These are phyloP conservation scores for Synodontis membranacea DNA, from an alignment of 2,113 vertebrate genomes.

Conservation along the genomic window DNA sequence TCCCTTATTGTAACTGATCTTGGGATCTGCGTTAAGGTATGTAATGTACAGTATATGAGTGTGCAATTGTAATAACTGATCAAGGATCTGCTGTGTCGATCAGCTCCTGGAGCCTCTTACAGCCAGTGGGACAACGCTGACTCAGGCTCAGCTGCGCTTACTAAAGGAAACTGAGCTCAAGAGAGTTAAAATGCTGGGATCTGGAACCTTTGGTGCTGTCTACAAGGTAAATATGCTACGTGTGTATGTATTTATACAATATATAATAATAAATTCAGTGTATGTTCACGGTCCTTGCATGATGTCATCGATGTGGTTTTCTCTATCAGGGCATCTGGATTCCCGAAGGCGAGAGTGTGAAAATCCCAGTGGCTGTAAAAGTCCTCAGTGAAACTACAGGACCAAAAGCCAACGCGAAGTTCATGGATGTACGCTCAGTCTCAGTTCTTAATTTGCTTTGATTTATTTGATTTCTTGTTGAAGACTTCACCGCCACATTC, in stretches of 20 bases:
- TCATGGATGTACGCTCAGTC: constrained; percentile 81
- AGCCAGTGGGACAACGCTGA: constrained; percentile 81
- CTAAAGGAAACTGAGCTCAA: constrained; percentile 87
- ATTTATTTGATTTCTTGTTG: not conserved
- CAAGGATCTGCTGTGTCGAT: constrained; percentile 12
- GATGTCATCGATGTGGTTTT: not conserved
- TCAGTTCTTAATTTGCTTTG: not conserved
- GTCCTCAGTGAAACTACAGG: constrained; percentile 84
- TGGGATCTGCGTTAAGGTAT: not conserved
- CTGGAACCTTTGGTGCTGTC: constrained; percentile 83
- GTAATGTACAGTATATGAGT: not conserved
- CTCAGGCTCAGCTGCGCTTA: constrained; percentile 84
- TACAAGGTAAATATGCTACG: constrained; percentile 75
- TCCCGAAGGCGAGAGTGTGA: constrained; percentile 85
- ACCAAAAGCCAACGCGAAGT: constrained; percentile 84
- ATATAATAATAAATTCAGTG: too few species aligned
- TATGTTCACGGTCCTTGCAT: not conserved
- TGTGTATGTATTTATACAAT: not conserved
- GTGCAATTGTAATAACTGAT: constrained; percentile 16
- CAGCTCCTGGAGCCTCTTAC: constrained; percentile 84
- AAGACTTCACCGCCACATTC: not conserved
- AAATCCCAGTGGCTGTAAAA: constrained; percentile 88
- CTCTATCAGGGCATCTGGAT: constrained; percentile 81
- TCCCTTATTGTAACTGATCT: not conserved
- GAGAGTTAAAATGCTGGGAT: constrained; percentile 82